Conservation (phyloP, 2,888 invertebrate species). For the Rutpela maculata region DNA sequence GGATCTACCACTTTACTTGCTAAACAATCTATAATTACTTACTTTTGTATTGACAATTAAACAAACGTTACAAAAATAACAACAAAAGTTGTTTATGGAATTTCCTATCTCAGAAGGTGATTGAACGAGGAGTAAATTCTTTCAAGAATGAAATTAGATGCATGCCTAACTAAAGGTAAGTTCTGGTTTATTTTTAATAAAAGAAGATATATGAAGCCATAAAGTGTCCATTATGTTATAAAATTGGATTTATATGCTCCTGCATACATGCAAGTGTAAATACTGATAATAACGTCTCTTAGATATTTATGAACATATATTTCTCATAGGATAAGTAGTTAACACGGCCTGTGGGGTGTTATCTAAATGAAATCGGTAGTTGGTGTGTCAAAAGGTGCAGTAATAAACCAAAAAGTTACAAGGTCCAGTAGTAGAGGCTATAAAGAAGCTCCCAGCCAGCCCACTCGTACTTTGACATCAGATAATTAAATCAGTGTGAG, state of each 20-base stretch:
- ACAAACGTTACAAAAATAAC: too few relatives aligned
- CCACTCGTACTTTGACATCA: slow-evolving; percentile 58
- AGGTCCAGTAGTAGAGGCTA: slow-evolving; percentile 49
- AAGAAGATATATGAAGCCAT: not conserved
- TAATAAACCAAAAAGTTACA: slow-evolving; percentile 63
- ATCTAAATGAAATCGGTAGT: slow-evolving; percentile 66
- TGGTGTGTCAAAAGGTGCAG: slow-evolving; percentile 59
- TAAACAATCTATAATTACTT: too few relatives aligned
- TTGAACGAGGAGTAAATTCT: too few relatives aligned
- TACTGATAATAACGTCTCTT: slow-evolving; percentile 18
- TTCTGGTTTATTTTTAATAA: not conserved
- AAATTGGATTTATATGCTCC: slow-evolving; percentile 4
- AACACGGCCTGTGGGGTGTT: slow-evolving; percentile 56
- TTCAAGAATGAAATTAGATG: too few relatives aligned
- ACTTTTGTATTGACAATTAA: too few relatives aligned
- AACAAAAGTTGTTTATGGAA: too few relatives aligned
- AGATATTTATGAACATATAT: slow-evolving; percentile 30
- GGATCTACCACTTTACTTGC: too few relatives aligned
- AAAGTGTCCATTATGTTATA: slow-evolving; percentile 1
- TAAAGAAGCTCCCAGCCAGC: slow-evolving; percentile 54
- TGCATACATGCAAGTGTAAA: slow-evolving; percentile 24
- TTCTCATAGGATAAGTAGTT: slow-evolving; percentile 56
- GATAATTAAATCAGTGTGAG: slow-evolving; percentile 61
- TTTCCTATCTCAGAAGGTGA: too few relatives aligned
- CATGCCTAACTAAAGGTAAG: not conserved